phyloP scores from a whole-genome alignment of 2,113 vertebrate genomes.

The Callocephalon fimbriatum region DNA sequence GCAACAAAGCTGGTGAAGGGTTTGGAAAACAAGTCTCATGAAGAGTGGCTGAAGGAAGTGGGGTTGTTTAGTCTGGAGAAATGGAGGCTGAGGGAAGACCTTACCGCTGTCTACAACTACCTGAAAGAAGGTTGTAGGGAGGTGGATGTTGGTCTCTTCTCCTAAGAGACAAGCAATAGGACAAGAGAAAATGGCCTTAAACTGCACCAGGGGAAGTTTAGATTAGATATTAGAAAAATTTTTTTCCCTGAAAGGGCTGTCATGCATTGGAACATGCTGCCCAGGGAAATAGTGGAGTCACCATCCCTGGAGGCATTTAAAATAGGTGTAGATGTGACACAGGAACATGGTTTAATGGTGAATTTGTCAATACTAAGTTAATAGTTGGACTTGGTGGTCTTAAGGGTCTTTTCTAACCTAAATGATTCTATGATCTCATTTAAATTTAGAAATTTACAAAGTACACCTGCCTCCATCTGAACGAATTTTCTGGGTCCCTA shows the following conservation, averaged over 20 bases:
- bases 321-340: rapidly evolving
- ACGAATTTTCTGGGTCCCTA: background rate
- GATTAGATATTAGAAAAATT: background rate
- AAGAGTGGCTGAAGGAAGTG: background rate
- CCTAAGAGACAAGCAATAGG: background rate
- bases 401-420: background rate
- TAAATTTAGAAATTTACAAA: background rate
- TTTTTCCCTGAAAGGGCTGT: background rate
- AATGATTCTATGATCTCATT: background rate
- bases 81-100: background rate
- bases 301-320: background rate
- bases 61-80: background rate
- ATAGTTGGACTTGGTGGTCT: background rate
- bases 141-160: background rate
- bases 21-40: background rate
- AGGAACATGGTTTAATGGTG: background rate
- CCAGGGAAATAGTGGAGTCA: background rate
- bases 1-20: background rate
- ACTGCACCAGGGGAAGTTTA: background rate
- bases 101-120: background rate
- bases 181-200: background rate
- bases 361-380: background rate
- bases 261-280: background rate
- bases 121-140: too few relatives aligned
- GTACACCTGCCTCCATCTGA: background rate